These are phyloP conservation scores for Hormiphora californensis DNA, from an alignment of 37 sponge, comb jelly and placozoan genomes.

Conservation along the genomic window DNA sequence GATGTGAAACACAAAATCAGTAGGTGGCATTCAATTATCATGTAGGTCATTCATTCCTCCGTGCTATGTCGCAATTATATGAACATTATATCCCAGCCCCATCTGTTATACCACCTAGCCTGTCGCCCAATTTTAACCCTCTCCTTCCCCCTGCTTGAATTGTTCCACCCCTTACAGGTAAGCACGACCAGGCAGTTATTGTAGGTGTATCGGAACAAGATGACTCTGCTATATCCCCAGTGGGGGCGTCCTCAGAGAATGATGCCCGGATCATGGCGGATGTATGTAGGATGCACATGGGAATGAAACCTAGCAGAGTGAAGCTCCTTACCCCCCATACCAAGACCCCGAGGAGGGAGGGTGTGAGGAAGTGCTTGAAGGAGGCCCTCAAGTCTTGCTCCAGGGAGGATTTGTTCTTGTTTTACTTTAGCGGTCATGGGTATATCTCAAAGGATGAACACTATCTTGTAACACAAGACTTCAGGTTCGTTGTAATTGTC, in stretches of 20 bases:
- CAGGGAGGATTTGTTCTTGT: not conserved
- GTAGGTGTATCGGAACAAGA: not conserved
- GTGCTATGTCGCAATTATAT: too few species aligned
- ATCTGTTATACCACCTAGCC: too few species aligned
- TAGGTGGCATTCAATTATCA: not conserved
- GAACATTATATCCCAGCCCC: too few species aligned
- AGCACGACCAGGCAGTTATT: not conserved
- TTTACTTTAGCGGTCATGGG: slow-evolving; percentile 10
- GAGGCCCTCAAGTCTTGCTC: not conserved
- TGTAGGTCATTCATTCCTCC: too few species aligned
- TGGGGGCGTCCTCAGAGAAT: not conserved
- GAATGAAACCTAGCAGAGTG: slow-evolving; percentile 1
- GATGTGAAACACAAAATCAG: not conserved
- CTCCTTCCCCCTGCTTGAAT: not conserved
- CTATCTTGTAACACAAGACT: slow-evolving; percentile 12
- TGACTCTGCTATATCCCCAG: not conserved
- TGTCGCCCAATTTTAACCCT: not conserved
- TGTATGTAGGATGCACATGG: not conserved
- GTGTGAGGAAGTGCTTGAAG: not conserved
- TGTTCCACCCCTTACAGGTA: too few species aligned
- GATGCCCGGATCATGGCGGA: slow-evolving; percentile 18
- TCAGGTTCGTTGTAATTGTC: too few species aligned
- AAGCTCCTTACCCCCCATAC: not conserved
- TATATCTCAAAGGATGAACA: not conserved
- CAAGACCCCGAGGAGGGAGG: not conserved